A percentile compares a stretch with the other conserved stretches of the same genome.
phyloP scores from a whole-genome alignment of 2,888 invertebrate genomes.

The Celastrina argiolus region DNA sequence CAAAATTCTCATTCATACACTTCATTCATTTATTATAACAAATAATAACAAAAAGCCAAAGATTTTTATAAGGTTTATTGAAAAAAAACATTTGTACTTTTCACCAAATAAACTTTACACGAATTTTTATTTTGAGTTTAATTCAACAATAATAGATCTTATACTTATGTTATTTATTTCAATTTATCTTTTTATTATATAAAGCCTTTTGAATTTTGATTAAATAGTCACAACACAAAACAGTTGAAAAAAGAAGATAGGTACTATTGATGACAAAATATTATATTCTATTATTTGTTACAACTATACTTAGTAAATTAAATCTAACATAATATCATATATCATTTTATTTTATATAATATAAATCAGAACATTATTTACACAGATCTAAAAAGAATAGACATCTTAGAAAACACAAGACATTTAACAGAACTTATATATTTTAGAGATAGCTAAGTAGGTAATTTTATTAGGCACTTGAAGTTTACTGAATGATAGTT shows the following conservation, averaged over 20 bases:
- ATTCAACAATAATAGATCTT: too few species aligned
- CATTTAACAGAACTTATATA: background rate
- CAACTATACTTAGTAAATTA: background rate
- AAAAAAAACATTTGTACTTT: slow-evolving; percentile 2
- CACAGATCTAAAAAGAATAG: background rate
- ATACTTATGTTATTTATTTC: background rate
- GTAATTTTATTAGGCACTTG: background rate
- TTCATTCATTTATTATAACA: too few species aligned
- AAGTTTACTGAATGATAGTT: too few species aligned
- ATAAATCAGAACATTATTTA: slow-evolving; percentile 7
- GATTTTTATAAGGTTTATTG: background rate
- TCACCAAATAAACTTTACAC: background rate
- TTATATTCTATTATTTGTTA: background rate
- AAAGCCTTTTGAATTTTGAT: background rate
- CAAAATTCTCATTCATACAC: too few species aligned
- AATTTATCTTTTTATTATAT: background rate
- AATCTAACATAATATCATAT: background rate
- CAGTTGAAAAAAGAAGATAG: background rate
- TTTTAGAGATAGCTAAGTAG: background rate
- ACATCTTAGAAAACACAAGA: background rate
- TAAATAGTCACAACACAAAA: background rate
- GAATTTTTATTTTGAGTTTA: too few species aligned
- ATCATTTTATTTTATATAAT: background rate
- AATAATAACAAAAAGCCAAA: background rate
- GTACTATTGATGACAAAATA: background rate